Percentiles rank a stretch among this genome's conserved stretches.
phyloP scores from a whole-genome alignment of 2,797 vertebrate genomes.

The Girardinus metallicus region DNA sequence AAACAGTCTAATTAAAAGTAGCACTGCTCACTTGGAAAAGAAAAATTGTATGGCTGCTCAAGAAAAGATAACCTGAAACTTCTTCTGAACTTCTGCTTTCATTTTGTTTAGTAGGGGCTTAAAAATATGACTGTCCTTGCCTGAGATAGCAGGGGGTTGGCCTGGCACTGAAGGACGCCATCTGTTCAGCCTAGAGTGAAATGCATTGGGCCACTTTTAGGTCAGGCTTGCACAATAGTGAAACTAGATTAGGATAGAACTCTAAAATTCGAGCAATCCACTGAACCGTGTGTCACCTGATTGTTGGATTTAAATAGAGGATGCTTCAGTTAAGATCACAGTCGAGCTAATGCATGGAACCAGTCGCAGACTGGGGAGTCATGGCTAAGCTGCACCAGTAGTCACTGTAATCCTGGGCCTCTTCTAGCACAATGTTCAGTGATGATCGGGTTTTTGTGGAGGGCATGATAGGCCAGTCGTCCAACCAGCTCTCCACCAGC shows the following conservation, averaged over 20 bases:
- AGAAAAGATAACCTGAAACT: constrained; percentile 25
- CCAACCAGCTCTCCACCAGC: constrained; percentile 41
- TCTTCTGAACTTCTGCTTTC: constrained; percentile 28
- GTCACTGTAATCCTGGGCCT: constrained; percentile 21
- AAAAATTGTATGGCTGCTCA: not conserved
- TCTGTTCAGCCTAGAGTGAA: constrained; percentile 72
- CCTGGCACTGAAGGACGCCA: constrained; percentile 65
- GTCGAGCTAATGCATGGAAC: constrained; percentile 36
- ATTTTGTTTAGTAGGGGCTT: constrained; percentile 28
- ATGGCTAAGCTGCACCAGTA: constrained; percentile 11
- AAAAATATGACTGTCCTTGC: constrained; percentile 49
- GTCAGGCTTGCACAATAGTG: constrained; percentile 63
- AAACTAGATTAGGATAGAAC: constrained; percentile 71
- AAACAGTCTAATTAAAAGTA: constrained; percentile 72
- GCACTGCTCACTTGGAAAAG: constrained; percentile 16
- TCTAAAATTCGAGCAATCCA: constrained; percentile 62
- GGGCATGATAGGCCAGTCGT: constrained; percentile 42
- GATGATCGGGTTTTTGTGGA: constrained; percentile 58
- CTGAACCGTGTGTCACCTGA: constrained; percentile 58
- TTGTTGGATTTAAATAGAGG: constrained; percentile 50
- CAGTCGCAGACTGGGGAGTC: constrained; percentile 20
- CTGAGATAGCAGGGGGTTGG: constrained; percentile 55
- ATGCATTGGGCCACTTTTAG: constrained; percentile 65
- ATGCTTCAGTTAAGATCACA: constrained; percentile 30
- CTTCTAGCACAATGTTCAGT: constrained; percentile 16